phyloP scores from a whole-genome alignment of 2,797 vertebrate genomes.

The Anabas testudineus region DNA sequence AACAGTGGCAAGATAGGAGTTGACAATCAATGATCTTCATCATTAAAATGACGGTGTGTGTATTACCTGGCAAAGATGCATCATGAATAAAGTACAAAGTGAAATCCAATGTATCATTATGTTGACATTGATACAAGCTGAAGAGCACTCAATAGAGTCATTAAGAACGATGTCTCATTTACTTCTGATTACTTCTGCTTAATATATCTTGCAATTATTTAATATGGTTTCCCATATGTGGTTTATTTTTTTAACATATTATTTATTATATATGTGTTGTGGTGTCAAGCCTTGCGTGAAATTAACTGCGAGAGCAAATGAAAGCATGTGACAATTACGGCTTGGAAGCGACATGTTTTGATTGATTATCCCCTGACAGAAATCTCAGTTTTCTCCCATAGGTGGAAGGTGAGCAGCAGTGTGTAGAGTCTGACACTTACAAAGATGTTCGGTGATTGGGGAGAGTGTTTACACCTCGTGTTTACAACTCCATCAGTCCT shows the following conservation, averaged over 20 bases:
- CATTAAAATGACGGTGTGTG: constrained; percentile 45
- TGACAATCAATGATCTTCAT: constrained; percentile 54
- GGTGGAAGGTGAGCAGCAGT: constrained; percentile 8
- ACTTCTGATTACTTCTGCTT: constrained; percentile 25
- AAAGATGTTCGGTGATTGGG: constrained; percentile 28
- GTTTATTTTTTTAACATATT: constrained; percentile 31
- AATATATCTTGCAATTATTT: constrained; percentile 39
- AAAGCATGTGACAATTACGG: constrained; percentile 24
- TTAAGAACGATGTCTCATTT: constrained; percentile 48
- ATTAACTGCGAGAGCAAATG: constrained; percentile 44
- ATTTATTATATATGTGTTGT: constrained; percentile 21
- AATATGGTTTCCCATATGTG: constrained; percentile 10
- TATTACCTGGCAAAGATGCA: constrained; percentile 32
- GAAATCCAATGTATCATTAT: constrained; percentile 41
- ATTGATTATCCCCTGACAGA: constrained; percentile 23
- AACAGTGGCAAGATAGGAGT: constrained; percentile 35
- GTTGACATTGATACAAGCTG: constrained; percentile 49
- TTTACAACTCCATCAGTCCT: constrained; percentile 28
- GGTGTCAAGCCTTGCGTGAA: constrained; percentile 42
- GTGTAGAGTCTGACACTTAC: constrained; percentile 25
- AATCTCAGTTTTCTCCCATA: constrained; percentile 15
- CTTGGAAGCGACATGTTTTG: constrained; percentile 12
- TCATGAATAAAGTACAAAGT: constrained; percentile 62
- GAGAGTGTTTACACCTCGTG: constrained; percentile 40
- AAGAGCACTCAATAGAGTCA: constrained; percentile 35